These are phyloP conservation scores for Fratercula arctica DNA, from an alignment of 2,797 vertebrate species.

Conservation along the genomic window DNA sequence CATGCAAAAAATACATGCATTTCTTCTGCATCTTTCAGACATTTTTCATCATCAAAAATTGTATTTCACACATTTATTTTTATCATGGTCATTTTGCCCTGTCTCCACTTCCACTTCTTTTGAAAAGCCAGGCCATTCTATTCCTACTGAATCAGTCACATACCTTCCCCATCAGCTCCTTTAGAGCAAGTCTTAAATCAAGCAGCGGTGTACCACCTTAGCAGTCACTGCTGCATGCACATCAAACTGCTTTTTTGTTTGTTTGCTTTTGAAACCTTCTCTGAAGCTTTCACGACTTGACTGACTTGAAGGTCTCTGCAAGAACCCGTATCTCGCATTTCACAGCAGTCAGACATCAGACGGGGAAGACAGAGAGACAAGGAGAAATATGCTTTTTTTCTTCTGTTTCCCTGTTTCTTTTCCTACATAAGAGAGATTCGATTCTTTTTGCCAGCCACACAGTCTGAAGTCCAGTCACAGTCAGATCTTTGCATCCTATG, in stretches of 20 bases:
- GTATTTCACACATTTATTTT: not conserved
- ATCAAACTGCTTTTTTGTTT: slow-evolving; percentile 23
- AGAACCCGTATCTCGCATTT: slow-evolving; percentile 4
- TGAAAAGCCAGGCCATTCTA: slow-evolving; percentile 42
- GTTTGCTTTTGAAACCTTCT: slow-evolving; percentile 45
- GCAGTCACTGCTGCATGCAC: not conserved
- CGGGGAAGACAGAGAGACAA: slow-evolving; percentile 33
- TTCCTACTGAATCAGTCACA: slow-evolving; percentile 43
- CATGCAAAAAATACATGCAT: not conserved
- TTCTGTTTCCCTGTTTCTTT: slow-evolving; percentile 40
- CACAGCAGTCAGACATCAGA: slow-evolving; percentile 35
- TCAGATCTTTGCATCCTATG: slow-evolving; percentile 30
- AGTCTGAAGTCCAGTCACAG: slow-evolving; percentile 64
- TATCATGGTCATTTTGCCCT: not conserved
- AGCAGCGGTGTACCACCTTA: slow-evolving; percentile 16
- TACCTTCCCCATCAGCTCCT: slow-evolving; percentile 52
- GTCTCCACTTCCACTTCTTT: slow-evolving; percentile 21
- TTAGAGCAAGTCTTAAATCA: slow-evolving; percentile 35
- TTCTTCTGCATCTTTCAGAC: not conserved
- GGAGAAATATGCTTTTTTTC: slow-evolving; percentile 41
- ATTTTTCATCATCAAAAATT: not conserved
- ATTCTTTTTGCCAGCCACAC: slow-evolving; percentile 37
- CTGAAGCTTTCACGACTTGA: slow-evolving; percentile 44
- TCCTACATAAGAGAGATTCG: not conserved
- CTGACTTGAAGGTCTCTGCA: slow-evolving; percentile 17